Evolutionary conservation across 2,888 invertebrate genomes (phyloP).

Genomic region (Epinotia nisella): DNA sequence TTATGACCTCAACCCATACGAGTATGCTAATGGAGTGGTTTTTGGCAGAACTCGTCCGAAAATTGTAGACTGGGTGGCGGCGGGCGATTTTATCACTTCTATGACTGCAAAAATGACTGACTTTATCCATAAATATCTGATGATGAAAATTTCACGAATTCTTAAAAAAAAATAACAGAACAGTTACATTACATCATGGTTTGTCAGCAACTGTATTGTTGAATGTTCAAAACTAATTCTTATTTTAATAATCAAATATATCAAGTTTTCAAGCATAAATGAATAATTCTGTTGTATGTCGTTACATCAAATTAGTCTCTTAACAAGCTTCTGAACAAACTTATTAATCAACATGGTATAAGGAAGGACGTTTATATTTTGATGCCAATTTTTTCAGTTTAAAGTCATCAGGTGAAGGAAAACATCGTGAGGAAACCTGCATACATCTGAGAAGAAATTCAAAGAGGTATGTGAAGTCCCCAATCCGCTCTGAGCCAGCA

Average conservation of each 20-base stretch:
- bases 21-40: conserved; percentile 72
- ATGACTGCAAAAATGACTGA: conserved; percentile 50
- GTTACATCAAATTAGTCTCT: conserved; percentile 1
- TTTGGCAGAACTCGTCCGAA: conserved; percentile 65
- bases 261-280: conserved; percentile 17
- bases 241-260: conserved; percentile 15
- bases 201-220: not conserved
- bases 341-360: not conserved
- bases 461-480: too few relatives aligned
- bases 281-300: not conserved
- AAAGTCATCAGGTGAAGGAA: not conserved
- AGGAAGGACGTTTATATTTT: not conserved
- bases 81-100: conserved; percentile 63
- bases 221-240: not conserved
- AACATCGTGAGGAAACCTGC: too few relatives aligned
- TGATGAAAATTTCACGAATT: conserved; percentile 13
- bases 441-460: too few relatives aligned
- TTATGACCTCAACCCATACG: conserved; percentile 73
- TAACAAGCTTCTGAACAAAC: not conserved
- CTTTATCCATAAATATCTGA: conserved; percentile 42
- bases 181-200: conserved; percentile 29
- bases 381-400: not conserved
- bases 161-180: not conserved
- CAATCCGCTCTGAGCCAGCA: too few relatives aligned
- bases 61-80: conserved; percentile 80